A percentile compares a stretch with the other conserved stretches of the same genome.
These are phyloP conservation scores for Pseudopleuronectes americanus DNA, from an alignment of 2,797 vertebrate genomes.

Conservation along the genomic window DNA sequence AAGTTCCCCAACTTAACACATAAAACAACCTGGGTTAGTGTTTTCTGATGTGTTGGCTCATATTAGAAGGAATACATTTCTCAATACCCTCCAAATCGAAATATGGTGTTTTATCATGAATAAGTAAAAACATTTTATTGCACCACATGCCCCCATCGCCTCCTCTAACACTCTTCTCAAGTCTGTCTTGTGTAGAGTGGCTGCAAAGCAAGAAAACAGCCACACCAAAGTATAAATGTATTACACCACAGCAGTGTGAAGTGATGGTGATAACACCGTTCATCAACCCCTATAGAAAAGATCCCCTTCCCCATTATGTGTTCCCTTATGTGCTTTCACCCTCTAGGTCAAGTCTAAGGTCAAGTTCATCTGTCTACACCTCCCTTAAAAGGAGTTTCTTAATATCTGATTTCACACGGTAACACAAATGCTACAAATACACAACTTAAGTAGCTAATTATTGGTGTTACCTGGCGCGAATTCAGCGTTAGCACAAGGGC, in stretches of 20 bases:
- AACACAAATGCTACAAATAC: too few relatives aligned
- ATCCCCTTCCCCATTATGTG: background rate
- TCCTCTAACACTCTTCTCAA: slow-evolving; percentile 36
- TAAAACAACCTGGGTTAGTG: too few relatives aligned
- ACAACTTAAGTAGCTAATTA: too few relatives aligned
- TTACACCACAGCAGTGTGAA: too few relatives aligned
- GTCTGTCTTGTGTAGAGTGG: background rate
- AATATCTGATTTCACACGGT: background rate
- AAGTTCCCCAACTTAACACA: too few relatives aligned
- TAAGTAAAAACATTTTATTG: too few relatives aligned
- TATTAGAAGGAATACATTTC: too few relatives aligned
- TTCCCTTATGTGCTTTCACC: background rate
- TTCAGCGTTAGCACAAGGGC: background rate
- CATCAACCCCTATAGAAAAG: background rate
- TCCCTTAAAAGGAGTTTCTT: background rate
- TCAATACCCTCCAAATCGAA: too few relatives aligned
- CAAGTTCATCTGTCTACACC: slow-evolving; percentile 7
- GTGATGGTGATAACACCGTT: background rate
- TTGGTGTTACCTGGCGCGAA: background rate
- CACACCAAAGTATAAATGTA: background rate
- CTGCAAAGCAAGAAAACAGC: background rate
- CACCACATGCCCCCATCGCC: slow-evolving; percentile 19
- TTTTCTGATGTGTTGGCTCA: too few relatives aligned
- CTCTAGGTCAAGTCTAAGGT: slow-evolving; percentile 16
- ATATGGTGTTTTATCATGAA: too few relatives aligned